Conservation (phyloP, 2,888 invertebrate genomes). For the Agonopterix alstromeriana region DNA sequence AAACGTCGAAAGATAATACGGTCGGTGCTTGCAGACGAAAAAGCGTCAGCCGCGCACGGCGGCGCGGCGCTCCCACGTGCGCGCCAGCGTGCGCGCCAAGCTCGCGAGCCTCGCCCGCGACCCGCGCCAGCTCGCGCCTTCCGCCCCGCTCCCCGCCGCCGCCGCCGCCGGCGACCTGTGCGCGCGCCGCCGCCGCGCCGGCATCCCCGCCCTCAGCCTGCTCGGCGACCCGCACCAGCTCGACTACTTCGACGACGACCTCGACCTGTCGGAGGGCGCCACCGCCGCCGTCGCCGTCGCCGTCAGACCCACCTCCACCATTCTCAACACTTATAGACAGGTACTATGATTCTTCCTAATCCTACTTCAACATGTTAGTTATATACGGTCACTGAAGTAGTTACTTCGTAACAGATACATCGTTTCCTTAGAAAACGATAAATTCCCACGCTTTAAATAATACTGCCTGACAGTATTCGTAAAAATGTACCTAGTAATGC, state of each 20-base stretch:
- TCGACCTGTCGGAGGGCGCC: conserved; percentile 28
- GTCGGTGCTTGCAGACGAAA: conserved; percentile 25
- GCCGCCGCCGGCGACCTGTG: conserved; percentile 17
- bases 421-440: too few relatives aligned
- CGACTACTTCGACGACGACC: conserved; percentile 76
- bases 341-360: conserved; percentile 20
- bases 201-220: conserved; percentile 54
- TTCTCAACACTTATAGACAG: conserved; percentile 60
- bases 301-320: conserved; percentile 56
- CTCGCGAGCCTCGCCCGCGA: conserved; percentile 26
- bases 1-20: neutral
- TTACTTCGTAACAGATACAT: too few relatives aligned
- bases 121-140: conserved; percentile 3
- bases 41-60: conserved; percentile 54
- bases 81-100: conserved; percentile 51
- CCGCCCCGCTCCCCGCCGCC: neutral
- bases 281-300: conserved; percentile 46
- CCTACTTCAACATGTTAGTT: too few relatives aligned
- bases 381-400: too few relatives aligned
- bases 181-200: conserved; percentile 27
- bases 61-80: conserved; percentile 56
- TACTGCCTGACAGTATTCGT: too few relatives aligned
- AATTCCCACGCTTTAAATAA: too few relatives aligned
- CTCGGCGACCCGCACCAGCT: conserved; percentile 82
- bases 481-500: too few relatives aligned